Base-by-base conservation (phyloP, 1,140 invertebrate genomes). In the Oryctes rhinoceros region DNA sequence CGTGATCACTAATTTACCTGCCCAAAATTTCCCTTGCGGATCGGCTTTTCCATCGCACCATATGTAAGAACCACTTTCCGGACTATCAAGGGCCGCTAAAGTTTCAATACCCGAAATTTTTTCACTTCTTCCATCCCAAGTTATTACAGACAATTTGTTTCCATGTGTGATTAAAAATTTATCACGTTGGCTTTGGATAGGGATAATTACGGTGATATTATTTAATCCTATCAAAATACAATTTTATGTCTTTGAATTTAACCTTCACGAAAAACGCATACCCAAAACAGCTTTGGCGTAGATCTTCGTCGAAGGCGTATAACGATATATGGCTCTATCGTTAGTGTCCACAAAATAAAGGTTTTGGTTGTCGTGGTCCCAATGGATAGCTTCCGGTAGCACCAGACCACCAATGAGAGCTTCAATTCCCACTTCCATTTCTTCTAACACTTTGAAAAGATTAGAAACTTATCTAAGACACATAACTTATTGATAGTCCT, bases 11-110 rank as follows among this genome's bases (percentile, higher is more conserved):
- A 0, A 59, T 59, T n/a, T 24, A 94, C 94, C 94, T 80, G 91
- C 90, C 91, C 93, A 96, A 3, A 97, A 87, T 67, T 94, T 88
- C 35, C 96, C 96, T 7, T 84, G 86, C 0, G 92, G 90, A 87
- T 97, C 96, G 81, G 92, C 93, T 88, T 97, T 97, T 24, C 92
- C 96, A 87, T 97, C 95, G 84, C 96, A 96, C 81, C 94, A 91
- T 82, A 94, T 89, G 82, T 92, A 95, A 30, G 20, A 35, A 53
- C 49, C 77, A 53, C 30, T 53, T 59, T 20, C 47, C 10, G 47
- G 15, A 5, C n/a, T 37, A 0, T 76, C 75, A 20, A 78, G 77
- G 3, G 47, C 18, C 9, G 88, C 88, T 24, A 91, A 87, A 10
- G 89, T 88, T 48, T 90, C 82, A 3, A 90, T 67, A 62, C 62